These are phyloP conservation scores for Proales similis DNA, from an alignment of 1,140 invertebrate species.

Conservation along the genomic window DNA sequence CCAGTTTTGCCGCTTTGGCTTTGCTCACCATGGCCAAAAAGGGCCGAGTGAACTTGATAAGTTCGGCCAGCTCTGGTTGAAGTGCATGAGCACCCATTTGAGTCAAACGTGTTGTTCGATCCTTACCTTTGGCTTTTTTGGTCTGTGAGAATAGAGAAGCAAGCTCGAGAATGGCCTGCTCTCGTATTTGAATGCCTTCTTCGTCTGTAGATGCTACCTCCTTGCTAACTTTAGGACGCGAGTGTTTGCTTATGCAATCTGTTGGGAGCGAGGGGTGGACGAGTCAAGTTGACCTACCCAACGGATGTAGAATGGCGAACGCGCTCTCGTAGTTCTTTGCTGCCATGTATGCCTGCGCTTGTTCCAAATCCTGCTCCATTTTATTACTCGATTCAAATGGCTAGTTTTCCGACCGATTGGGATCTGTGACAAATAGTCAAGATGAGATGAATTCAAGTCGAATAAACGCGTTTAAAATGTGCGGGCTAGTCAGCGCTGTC, in stretches of 20 bases:
- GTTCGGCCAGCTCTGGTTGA: constrained; percentile 68
- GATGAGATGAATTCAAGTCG: too few species aligned
- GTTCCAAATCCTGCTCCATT: constrained; percentile 37
- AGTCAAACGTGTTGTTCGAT: neutral
- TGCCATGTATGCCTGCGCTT: constrained; percentile 7
- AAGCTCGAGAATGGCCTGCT: constrained; percentile 78
- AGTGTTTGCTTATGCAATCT: neutral
- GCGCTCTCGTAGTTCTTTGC: constrained; percentile 26
- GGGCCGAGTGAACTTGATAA: constrained; percentile 85
- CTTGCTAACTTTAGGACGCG: constrained; percentile 46
- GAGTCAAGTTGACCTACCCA: neutral
- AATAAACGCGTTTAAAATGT: too few species aligned
- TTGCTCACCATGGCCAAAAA: constrained; percentile 87
- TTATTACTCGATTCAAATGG: neutral
- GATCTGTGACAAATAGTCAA: too few species aligned
- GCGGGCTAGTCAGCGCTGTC: too few species aligned
- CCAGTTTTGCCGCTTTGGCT: constrained; percentile 95
- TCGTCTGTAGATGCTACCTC: constrained; percentile 65
- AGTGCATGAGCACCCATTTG: too few species aligned
- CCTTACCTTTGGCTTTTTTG: constrained; percentile 70
- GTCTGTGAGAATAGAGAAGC: constrained; percentile 82
- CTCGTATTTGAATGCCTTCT: constrained; percentile 75
- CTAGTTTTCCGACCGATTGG: too few species aligned
- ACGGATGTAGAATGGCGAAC: neutral
- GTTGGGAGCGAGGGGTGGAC: neutral